These are phyloP conservation scores for Sisyra nigra DNA, from an alignment of 2,888 invertebrate species.

Conservation along the genomic window DNA sequence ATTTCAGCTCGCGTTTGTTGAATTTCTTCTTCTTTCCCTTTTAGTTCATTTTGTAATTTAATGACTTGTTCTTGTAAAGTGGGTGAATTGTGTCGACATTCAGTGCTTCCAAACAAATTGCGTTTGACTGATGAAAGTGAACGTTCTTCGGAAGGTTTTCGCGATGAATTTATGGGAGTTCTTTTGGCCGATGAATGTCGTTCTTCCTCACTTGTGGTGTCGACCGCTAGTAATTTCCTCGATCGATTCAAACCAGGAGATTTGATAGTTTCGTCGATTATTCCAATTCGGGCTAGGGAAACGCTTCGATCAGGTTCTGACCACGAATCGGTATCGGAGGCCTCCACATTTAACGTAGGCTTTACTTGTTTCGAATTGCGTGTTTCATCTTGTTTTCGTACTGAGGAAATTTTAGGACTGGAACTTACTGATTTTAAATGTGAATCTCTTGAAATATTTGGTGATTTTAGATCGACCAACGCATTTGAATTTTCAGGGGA, in stretches of 20 bases:
- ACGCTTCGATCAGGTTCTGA: slow-evolving; percentile 75
- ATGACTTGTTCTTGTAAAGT: slow-evolving; percentile 27
- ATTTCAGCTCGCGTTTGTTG: slow-evolving; percentile 14
- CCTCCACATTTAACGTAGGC: slow-evolving; percentile 18
- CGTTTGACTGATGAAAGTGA: neutral
- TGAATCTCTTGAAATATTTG: no score
- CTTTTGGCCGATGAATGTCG: neutral
- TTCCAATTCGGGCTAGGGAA: slow-evolving; percentile 62
- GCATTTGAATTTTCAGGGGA: no score
- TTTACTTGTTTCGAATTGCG: slow-evolving; percentile 24
- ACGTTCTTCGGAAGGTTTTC: slow-evolving; percentile 13
- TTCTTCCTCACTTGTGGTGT: neutral
- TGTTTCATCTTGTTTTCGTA: slow-evolving; percentile 17
- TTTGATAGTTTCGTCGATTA: slow-evolving; percentile 32
- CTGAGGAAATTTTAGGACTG: no score
- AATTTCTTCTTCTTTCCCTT: slow-evolving; percentile 29
- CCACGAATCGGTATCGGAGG: slow-evolving; percentile 70
- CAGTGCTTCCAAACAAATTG: slow-evolving; percentile 14
- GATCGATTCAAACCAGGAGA: slow-evolving; percentile 20
- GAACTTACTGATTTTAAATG: no score
- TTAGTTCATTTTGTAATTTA: slow-evolving; percentile 26
- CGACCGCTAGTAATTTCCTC: slow-evolving; percentile 16
- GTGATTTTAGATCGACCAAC: no score
- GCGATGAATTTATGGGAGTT: slow-evolving; percentile 12
- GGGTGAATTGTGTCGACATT: slow-evolving; percentile 17